Evolutionary conservation across 2,113 vertebrate species (phyloP).

Genomic region (Sylvilagus bachmani): DNA sequence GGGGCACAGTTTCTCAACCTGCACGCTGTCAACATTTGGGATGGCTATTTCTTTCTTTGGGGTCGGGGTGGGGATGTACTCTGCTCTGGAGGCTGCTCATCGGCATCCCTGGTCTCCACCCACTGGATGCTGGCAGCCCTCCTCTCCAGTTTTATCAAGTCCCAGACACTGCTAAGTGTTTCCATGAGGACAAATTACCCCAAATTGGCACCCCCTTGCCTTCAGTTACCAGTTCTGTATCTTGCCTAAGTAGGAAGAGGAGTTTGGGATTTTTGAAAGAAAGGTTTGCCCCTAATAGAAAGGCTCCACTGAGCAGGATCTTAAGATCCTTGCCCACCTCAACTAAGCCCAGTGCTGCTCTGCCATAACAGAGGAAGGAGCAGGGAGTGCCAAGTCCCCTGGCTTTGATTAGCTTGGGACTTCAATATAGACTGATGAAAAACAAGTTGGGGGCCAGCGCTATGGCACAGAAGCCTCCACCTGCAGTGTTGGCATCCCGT

Average conservation of each 20-base stretch:
- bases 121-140: neutral
- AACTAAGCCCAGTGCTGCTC: neutral
- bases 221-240: neutral
- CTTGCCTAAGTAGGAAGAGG: neutral
- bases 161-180: neutral
- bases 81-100: neutral
- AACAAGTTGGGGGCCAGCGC: neutral
- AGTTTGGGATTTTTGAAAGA: neutral
- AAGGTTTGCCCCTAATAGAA: neutral
- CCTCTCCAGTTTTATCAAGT: neutral
- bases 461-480: no score
- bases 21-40: neutral
- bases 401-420: neutral
- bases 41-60: neutral
- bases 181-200: neutral
- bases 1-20: neutral
- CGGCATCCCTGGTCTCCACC: neutral
- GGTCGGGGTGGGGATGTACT: neutral
- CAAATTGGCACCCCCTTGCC: neutral
- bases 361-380: accelerated
- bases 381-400: neutral
- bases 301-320: neutral
- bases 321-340: neutral
- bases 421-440: conserved; percentile 8
- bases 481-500: no score